Conservation (phyloP, 2,888 invertebrate genomes). For the Teleogryllus oceanicus region DNA sequence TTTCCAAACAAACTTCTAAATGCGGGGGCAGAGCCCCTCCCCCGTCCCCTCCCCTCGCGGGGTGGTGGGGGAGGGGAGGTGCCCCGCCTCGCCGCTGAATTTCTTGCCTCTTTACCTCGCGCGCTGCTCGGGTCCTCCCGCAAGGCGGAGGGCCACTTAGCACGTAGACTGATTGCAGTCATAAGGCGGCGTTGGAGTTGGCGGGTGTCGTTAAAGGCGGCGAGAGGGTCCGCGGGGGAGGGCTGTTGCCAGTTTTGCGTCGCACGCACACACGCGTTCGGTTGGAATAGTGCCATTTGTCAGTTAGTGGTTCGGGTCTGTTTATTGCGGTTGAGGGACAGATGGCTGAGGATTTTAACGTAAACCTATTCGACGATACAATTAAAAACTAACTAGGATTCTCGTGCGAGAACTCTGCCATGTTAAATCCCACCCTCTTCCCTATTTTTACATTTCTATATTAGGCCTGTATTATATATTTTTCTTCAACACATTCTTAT, state of each 20-base stretch:
- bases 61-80: not conserved
- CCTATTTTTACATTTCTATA: too few species aligned
- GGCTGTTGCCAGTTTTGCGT: not conserved
- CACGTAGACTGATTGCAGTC: conserved; percentile 4
- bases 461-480: too few species aligned
- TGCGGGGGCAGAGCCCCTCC: not conserved
- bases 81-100: not conserved
- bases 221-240: not conserved
- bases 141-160: not conserved
- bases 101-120: not conserved
- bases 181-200: not conserved
- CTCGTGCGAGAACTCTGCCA: too few species aligned
- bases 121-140: not conserved
- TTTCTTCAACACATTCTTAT: too few species aligned
- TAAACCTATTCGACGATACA: too few species aligned
- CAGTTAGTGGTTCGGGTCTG: too few species aligned
- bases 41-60: not conserved
- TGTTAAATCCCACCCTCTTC: too few species aligned
- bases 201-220: not conserved
- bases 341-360: too few species aligned
- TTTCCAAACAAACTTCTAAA: conserved; percentile 18
- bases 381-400: too few species aligned
- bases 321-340: too few species aligned
- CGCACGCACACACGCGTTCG: too few species aligned
- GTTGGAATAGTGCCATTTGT: too few species aligned